Base-by-base conservation (phyloP, 1,140 invertebrate genomes). In the Drosophila orena region DNA sequence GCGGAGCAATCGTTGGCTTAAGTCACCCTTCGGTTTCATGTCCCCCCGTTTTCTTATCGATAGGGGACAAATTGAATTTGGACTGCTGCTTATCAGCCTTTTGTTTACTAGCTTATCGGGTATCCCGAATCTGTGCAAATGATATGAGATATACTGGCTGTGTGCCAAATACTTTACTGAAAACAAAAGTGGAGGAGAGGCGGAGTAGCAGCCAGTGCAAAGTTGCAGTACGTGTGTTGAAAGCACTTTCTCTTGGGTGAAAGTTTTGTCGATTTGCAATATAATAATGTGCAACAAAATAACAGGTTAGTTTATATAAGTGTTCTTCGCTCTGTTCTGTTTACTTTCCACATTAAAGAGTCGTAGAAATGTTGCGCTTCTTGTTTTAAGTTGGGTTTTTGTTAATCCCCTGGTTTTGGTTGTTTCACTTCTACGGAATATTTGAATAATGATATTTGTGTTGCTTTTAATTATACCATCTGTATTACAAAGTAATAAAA, bases 51-150 rank as follows among this genome's bases (percentile, higher is more conserved):
- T 40, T 38, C 57, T 55, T 72, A 72, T 62, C 49, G 17, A 50
- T 72, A 20, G 52, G 24, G 35, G 44, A 35, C 35, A 75, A 65
- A 75, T 75, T 73, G 59, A 65, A 65, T 75, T 75, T 40, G 47
- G 27, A 65, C 22, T 42, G 38, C 47, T 64, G 68, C 68, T 64
- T 71, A 60, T 71, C 53, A 4, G 42, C 27, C 58, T 49, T 62
- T 61, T 62, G 43, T 69, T 55, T 62, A 37, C 34, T 30, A 6
- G 14, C 49, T 54, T 70, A 54, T 54, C 43, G 24, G 24, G 30
- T 66, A 54, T 49, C 10, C n/a, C n/a, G 52, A 74, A 75, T 56
- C 58, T 43, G 12, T 27, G 57, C 50, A 71, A 71, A 55, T 49
- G 43, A 17, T 61, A 61, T 22, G 14, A 62, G 58, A 70, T 62